These are phyloP conservation scores for Phyto melanocephala DNA, from an alignment of 2,888 invertebrate genomes.

Conservation along the genomic window DNA sequence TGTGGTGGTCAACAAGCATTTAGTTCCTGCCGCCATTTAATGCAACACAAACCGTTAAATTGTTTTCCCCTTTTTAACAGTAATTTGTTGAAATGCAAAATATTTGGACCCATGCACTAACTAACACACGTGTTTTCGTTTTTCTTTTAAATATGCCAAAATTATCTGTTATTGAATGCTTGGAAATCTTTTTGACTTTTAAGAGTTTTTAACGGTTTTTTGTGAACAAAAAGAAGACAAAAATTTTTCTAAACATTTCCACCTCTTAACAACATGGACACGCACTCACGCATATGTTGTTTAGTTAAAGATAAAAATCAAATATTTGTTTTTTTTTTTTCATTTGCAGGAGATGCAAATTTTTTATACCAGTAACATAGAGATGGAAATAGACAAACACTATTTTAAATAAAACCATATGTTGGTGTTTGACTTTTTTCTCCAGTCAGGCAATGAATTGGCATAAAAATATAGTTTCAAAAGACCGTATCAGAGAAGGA, in stretches of 20 bases:
- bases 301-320: constrained; percentile 12
- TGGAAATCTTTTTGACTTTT: background rate
- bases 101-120: no score
- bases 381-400: background rate
- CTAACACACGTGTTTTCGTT: background rate
- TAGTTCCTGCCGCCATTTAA: background rate
- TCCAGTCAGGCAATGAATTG: background rate
- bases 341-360: constrained; percentile 49
- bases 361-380: background rate
- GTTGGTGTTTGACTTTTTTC: background rate
- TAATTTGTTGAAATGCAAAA: constrained; percentile 13
- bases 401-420: background rate
- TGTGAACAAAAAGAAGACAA: background rate
- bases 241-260: constrained; percentile 51
- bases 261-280: constrained; percentile 54
- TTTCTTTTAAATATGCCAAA: constrained; percentile 18
- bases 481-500: constrained; percentile 33
- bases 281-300: constrained; percentile 61
- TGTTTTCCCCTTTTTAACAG: background rate
- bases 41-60: background rate
- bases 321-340: background rate
- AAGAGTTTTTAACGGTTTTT: constrained; percentile 21
- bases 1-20: background rate
- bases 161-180: constrained; percentile 3
- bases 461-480: background rate